Percentiles rank a stretch among this genome's conserved stretches.
phyloP scores from a whole-genome alignment of 2,888 invertebrate genomes.

The Pammene fasciana region DNA sequence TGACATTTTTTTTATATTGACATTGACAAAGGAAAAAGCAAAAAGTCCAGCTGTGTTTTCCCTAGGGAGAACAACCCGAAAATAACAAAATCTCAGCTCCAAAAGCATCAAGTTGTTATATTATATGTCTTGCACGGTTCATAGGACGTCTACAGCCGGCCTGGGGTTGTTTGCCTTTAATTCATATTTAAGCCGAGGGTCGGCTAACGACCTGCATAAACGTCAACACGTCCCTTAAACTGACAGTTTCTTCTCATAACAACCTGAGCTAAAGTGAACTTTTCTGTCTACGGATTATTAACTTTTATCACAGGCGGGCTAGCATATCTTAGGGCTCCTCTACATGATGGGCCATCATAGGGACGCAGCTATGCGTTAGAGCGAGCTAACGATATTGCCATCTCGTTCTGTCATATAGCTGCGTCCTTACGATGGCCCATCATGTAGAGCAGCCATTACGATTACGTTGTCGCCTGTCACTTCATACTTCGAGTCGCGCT shows the following conservation, averaged over 20 bases:
- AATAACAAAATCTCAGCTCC: background rate
- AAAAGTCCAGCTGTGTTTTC: constrained; percentile 3
- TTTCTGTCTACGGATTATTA: background rate
- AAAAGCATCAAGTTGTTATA: background rate
- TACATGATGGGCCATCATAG: no score
- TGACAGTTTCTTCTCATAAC: background rate
- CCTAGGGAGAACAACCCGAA: constrained; percentile 5
- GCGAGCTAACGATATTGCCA: no score
- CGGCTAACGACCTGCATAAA: constrained; percentile 27
- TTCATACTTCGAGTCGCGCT: no score
- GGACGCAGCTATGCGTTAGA: no score
- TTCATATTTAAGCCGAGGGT: constrained; percentile 33
- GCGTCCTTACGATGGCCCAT: no score
- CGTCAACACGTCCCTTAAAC: constrained; percentile 19
- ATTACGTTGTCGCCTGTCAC: no score
- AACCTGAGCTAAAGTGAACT: background rate
- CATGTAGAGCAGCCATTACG: no score
- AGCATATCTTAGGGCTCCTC: no score
- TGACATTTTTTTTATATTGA: no score
- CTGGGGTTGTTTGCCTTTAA: constrained; percentile 25
- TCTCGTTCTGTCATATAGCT: no score
- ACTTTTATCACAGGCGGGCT: no score
- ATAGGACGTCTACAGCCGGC: background rate
- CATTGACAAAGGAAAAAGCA: no score
- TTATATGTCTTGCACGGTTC: background rate